A percentile compares a stretch with the other conserved stretches of the same genome.
These are phyloP conservation scores for Columba janthina DNA, from an alignment of 2,113 vertebrate genomes.

Conservation along the genomic window DNA sequence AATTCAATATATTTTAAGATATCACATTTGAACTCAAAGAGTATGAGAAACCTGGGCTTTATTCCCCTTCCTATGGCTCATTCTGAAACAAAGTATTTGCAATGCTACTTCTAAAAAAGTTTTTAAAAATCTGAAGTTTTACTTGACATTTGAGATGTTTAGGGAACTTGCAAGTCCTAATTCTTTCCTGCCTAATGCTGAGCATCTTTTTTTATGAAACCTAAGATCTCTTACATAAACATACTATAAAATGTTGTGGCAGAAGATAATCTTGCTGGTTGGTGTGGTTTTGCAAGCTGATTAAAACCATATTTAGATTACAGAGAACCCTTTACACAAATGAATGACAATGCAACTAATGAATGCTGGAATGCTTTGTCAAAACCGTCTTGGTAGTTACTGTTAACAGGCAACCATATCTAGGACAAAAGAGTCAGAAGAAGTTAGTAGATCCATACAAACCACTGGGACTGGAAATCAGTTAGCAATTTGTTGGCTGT, in stretches of 20 bases:
- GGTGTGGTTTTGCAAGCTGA: neutral
- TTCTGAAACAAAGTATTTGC: neutral
- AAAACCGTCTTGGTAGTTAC: neutral
- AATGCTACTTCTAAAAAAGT: neutral
- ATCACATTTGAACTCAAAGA: neutral
- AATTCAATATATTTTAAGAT: neutral
- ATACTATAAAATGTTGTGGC: neutral
- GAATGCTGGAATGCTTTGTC: neutral
- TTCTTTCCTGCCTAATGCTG: neutral
- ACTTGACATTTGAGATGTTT: neutral
- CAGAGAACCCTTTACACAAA: neutral
- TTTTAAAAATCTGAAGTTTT: neutral
- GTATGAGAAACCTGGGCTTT: neutral
- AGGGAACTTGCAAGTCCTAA: neutral
- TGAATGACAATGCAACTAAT: neutral
- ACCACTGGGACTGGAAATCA: fast-evolving
- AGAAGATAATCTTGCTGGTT: neutral
- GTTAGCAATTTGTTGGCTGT: neutral
- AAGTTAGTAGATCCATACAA: neutral
- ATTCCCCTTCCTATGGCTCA: neutral
- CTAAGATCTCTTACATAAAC: neutral
- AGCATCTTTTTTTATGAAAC: neutral
- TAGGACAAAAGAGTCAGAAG: neutral
- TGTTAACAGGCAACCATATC: neutral
- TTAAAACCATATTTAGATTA: neutral